Base-by-base conservation (phyloP, 2,888 invertebrate species). In the Lymantria dispar region DNA sequence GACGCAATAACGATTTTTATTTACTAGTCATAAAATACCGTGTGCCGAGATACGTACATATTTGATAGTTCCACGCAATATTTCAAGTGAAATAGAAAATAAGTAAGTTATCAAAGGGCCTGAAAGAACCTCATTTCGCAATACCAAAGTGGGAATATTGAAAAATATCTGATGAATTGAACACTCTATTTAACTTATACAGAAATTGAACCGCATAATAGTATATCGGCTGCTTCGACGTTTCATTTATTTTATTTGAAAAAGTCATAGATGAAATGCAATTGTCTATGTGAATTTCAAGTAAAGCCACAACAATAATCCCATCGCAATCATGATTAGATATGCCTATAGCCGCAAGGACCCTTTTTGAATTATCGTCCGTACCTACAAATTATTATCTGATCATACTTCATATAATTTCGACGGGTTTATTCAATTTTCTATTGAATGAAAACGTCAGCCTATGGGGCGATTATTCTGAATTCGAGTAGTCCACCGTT, bases 301-400 rank as follows among this genome's bases (percentile, higher is more conserved):
- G 62, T 67, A 68, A 70, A 67, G 64, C 58, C 58, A 58, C 60
- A 62, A 53, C 54, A 66, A 70, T 72, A 74, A 68, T 65, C 63
- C 45, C 40, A 58, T 56, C 61, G 62, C 60, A 57, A 68, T 64
- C 60, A 72, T 73, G 76, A 74, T 76, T 74, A 70, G 68, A 70
- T 68, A 68, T 58, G 65, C 60, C 50, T 49, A 57, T 56, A 60
- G 59, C 61, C 50, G 52, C 55, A 62, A 40, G 47, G 56, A 63
- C 61, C 63, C 59, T 65, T 66, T 66, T 67, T 54, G 61, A 66
- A 67, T 67, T 64, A 59, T 62, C 62, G 64, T 68, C 57, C 48
- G 55, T 64, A 56, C 59, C 65, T 65, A 68, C 56, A 64, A 56
- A 66, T 62, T 45, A 65, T 70, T 72, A 72, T 69, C 70, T 56